phyloP scores from a whole-genome alignment of 2,113 vertebrate species.

The Oreochromis aureus region DNA sequence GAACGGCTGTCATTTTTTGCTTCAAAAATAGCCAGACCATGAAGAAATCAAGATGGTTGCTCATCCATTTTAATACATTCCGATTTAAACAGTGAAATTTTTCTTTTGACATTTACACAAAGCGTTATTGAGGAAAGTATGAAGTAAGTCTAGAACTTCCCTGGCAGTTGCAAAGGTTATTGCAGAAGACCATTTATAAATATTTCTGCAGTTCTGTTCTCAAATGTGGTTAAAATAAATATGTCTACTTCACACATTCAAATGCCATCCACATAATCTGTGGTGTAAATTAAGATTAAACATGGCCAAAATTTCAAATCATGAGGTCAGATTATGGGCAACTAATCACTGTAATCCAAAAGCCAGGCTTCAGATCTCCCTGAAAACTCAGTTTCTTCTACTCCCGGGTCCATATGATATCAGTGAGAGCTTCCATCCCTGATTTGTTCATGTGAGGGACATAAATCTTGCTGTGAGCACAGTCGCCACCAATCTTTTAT shows the following conservation, averaged over 20 bases:
- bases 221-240: neutral
- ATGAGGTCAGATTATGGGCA: neutral
- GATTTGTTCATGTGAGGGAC: neutral
- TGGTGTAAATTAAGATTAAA: fast-evolving
- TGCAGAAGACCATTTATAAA: neutral
- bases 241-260: neutral
- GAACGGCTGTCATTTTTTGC: neutral
- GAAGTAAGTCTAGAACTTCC: neutral
- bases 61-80: neutral
- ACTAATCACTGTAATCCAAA: neutral
- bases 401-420: neutral
- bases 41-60: neutral
- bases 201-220: neutral
- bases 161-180: neutral
- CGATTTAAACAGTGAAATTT: fast-evolving
- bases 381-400: neutral
- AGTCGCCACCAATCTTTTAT: neutral
- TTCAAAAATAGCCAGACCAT: neutral
- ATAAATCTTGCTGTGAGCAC: neutral
- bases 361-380: neutral
- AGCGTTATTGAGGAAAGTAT: neutral
- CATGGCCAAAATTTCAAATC: neutral
- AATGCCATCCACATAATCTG: neutral
- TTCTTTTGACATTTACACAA: neutral
- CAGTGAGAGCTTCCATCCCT: neutral